Base-by-base conservation (phyloP, 2,113 vertebrate species). In the Australoheros scitulus region DNA sequence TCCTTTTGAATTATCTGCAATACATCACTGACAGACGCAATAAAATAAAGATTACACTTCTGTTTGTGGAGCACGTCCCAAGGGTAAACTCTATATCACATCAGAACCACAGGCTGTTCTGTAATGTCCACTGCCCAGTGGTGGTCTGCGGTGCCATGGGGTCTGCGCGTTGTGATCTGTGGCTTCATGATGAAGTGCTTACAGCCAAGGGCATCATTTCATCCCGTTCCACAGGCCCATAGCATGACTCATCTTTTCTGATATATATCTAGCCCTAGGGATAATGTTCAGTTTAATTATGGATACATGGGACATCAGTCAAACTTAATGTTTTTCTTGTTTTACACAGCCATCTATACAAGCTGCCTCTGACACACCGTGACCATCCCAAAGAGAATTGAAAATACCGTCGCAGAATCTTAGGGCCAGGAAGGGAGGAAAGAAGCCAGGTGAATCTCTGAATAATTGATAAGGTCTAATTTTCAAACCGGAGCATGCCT, bases 251-350 rank as follows among this genome's bases (percentile, higher is more conserved):
- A 79, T 91, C 87, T 87, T 87, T 90, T 80, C 92, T 89, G 70
- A 83, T 90, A 90, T 84, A 89, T 89, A 90, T 87, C 76, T 61
- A 68, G 82, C 91, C 84, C 82, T 55, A 11, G 84, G 91, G 90
- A 94, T 72, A 84, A 85, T 90, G 87, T 90, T 91, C 59, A 29
- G 88, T 90, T 94, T 94, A 93, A 95, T 94, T 92, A 94, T 91
- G 77, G 80, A 89, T 77, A 77, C 85, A 82, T 34, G 50, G 64
- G 88, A 91, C 86, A 92, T 89, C 88, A 91, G 86, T 92, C 88
- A 92, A 79, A 58, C 57, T 75, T 90, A 90, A 89, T 89, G 88
- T 91, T 90, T 86, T 87, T 90, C 84, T 91, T 91, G 89, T 89
- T 92, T 92, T 88, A 92, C 89, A 93, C 74, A 74, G 80, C 38